Base-by-base conservation (phyloP, 2,113 vertebrate genomes). In the Eolophus roseicapilla region DNA sequence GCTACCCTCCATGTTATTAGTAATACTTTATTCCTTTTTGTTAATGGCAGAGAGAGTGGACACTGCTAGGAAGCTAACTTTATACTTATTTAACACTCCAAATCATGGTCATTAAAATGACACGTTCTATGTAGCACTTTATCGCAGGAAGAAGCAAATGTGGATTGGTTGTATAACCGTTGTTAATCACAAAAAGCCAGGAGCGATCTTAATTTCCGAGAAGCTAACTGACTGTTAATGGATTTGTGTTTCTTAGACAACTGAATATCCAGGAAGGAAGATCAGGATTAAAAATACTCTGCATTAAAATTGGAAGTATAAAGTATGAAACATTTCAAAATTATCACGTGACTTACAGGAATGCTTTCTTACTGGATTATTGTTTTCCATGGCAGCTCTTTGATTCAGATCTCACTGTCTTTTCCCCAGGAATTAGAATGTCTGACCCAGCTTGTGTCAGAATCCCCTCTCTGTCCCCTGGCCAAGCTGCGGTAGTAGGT, bases 101-200 rank as follows among this genome's bases (percentile, higher is more conserved):
- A 96, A 94, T 96, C 88, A 92, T 97, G 96, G 97, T 98, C 98
- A 98, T 98, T 98, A 97, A 98, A 98, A 98, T 98, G 97, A 96
- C 97, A 96, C 81, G 90, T 92, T 97, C 67, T 81, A 89, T 93
- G 95, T 97, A 97, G 98, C 98, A 98, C 98, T 98, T 98, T 98
- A 98, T 95, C 93, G 95, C 97, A 98, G 97, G 97, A 97, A 94
- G 96, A 96, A 97, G 97, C 96, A 96, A 97, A 95, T 79, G 88
- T 46, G 21, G 86, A 95, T 93, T 67, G 76, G 95, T 96, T 87
- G 90, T 59, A 11, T 70, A 95, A 94, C 92, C 86, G 95, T 95
- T 47, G 92, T 96, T 94, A 60, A 81, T 97, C 94, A 96, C 80
- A 57, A 95, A 93, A 97, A 84, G 91, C 70, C 84, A 95, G 78